Evolutionary conservation across 2,797 vertebrate genomes (phyloP), one percentile per base, ranked within the genome.

Genomic region (Clarias fuscus): DNA sequence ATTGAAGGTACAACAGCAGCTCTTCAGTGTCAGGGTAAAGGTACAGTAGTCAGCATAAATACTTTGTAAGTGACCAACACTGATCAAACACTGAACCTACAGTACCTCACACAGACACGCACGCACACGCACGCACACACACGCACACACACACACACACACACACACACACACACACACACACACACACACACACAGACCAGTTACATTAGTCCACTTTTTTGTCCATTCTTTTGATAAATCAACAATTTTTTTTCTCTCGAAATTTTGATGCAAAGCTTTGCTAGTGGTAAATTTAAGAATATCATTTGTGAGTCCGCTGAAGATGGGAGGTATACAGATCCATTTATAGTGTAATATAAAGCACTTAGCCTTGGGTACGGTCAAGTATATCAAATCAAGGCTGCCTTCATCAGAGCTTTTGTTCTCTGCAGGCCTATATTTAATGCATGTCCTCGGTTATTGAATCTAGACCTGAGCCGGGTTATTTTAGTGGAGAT

Each of bases 391-490:
- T 80, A 79, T 81, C 59, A 72, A 30, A 80, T 80, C 76, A 87
- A 80, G 86, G 82, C 82, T 48, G 76, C 67, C 59, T 79, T 71
- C 43, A 83, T 53, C 40, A 61, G 22, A 70, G 86, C 65, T 37
- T 64, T 80, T 84, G 82, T 73, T 87, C 78, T 84, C 82, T 67
- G 59, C 43, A 15, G 58, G 58, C 80, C 76, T 87, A 87, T 87
- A 87, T 87, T 84, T 87, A 87, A 80, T 87, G 75, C 76, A 81
- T 81, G 86, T 81, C 76, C 76, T 87, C 67, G n/a, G 82, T 87
- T 87, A 87, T 87, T 87, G 82, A 78, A 87, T 87, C 82, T 84
- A 81, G 75, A 87, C 82, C 68, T 73, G 82, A 80, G 82, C 59
- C 53, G 14, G 82, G 86, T 61, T 87, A 87, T 87, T 87, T 87